Base-by-base conservation (phyloP, 92 coral and sea anemone genomes). In the Pocillopora grandis region DNA sequence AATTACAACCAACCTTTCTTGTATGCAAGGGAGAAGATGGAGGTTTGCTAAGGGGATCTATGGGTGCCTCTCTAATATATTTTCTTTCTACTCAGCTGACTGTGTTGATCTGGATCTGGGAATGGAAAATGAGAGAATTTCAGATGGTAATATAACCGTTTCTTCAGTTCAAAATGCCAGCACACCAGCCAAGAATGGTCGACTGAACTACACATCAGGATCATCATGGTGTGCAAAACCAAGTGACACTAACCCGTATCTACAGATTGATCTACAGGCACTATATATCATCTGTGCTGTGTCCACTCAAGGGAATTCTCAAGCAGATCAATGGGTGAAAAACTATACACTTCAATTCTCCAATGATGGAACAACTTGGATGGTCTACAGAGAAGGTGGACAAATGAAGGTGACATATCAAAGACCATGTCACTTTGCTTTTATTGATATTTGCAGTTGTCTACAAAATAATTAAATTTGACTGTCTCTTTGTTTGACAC, bases 211-310 rank as follows among this genome's bases (percentile, higher is more conserved):
- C n/a, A 23, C 70, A 66, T 20, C 75, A 37, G 75, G 75, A 70
- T 37, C 75, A 15, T 70, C 75, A 70, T 70, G 75, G 75, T 70
- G 75, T 70, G 75, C 75, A 70, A 2, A 4, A 70, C 33, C 75
- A 70, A 37, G 75, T 70, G 75, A 70, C 56, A 6, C 56, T 37
- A 70, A 37, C 33, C 57, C 75, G 33, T 35, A 70, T 70, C 75
- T 70, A 70, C 75, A 70, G 75, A 70, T 70, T 70, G 55, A 70
- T 70, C 55, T 70, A 35, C 55, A 33, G 8, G 33, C 75, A 70
- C 75, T 70, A 35, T 21, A 70, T 70, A 37, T 35, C 23, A 70
- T 70, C 75, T 70, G 75, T 70, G 75, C 75, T 70, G 75, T 70
- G 57, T 37, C 75, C 75, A 70, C 57, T 70, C 75, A 70, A 70